These are phyloP conservation scores for Drosophila tani DNA, from an alignment of 1,140 invertebrate genomes.

Conservation along the genomic window DNA sequence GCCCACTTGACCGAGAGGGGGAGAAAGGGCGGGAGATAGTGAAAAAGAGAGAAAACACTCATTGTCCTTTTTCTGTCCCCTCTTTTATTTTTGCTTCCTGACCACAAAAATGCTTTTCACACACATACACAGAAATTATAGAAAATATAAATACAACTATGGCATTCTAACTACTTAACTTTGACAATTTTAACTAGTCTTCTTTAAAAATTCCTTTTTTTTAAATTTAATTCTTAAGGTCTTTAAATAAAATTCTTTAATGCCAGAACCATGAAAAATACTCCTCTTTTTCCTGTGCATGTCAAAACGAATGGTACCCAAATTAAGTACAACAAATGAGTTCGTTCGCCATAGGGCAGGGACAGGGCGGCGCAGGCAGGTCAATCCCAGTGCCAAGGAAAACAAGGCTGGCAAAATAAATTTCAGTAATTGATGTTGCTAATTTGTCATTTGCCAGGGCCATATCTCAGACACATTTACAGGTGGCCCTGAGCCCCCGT, in stretches of 20 bases:
- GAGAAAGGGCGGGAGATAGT: not conserved
- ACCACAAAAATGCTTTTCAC: conserved; percentile 44
- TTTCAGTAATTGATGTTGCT: conserved; percentile 81
- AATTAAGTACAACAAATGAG: conserved; percentile 83
- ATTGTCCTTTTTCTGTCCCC: conserved; percentile 52
- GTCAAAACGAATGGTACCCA: conserved; percentile 45
- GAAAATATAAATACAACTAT: not conserved
- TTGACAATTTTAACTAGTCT: not conserved
- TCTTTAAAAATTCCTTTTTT: too few species aligned
- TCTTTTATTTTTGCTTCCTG: conserved; percentile 39
- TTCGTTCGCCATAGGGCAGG: conserved; percentile 40
- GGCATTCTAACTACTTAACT: too few species aligned
- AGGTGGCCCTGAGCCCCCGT: conserved; percentile 57
- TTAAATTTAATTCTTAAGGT: too few species aligned
- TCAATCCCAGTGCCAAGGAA: conserved; percentile 46
- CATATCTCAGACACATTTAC: conserved; percentile 74
- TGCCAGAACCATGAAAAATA: not conserved
- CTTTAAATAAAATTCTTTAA: too few species aligned
- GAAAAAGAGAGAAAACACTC: conserved; percentile 39
- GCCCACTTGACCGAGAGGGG: conserved; percentile 32
- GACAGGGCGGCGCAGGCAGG: conserved; percentile 3
- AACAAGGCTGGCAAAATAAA: conserved; percentile 77
- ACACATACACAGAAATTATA: conserved; percentile 7
- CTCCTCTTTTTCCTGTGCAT: not conserved
- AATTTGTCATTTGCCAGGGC: conserved; percentile 79